Percentiles rank a stretch among this genome's conserved stretches.
phyloP scores from a whole-genome alignment of 1,140 invertebrate species.

The Sipha flava region DNA sequence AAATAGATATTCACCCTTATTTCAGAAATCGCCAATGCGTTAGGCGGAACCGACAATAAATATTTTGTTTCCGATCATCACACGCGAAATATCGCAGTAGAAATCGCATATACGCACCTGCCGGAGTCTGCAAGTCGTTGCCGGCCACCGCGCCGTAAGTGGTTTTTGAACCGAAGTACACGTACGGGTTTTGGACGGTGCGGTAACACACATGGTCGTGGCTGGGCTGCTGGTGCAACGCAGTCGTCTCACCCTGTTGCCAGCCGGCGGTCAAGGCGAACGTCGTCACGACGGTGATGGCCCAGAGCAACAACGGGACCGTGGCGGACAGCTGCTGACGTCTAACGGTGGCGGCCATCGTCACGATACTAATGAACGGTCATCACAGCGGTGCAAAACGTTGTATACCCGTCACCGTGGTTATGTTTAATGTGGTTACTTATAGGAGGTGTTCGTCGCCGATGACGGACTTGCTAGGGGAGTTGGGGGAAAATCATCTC shows the following conservation, averaged over 20 bases:
- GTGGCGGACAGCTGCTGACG: neutral
- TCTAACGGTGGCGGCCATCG: neutral
- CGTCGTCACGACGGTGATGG: too few relatives aligned
- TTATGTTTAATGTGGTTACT: too few relatives aligned
- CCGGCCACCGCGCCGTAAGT: slow-evolving; percentile 45
- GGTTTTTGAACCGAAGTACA: slow-evolving; percentile 46
- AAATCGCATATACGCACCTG: slow-evolving; percentile 42
- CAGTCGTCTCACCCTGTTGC: neutral
- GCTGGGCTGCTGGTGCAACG: neutral
- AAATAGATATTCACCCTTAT: too few relatives aligned
- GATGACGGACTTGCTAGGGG: too few relatives aligned
- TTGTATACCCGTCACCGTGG: too few relatives aligned
- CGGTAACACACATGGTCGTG: neutral
- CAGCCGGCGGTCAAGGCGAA: neutral
- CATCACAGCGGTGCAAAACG: too few relatives aligned
- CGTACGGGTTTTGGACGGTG: slow-evolving; percentile 45
- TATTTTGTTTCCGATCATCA: too few relatives aligned
- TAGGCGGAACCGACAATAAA: too few relatives aligned
- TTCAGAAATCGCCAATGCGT: too few relatives aligned
- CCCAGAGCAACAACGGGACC: neutral
- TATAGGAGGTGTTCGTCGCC: too few relatives aligned
- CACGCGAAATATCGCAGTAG: too few relatives aligned
- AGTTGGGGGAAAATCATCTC: too few relatives aligned
- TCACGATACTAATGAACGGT: neutral
- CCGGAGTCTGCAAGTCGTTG: slow-evolving; percentile 41